These are phyloP conservation scores for Cosmopolites sordidus DNA, from an alignment of 2,888 invertebrate genomes.

Conservation along the genomic window DNA sequence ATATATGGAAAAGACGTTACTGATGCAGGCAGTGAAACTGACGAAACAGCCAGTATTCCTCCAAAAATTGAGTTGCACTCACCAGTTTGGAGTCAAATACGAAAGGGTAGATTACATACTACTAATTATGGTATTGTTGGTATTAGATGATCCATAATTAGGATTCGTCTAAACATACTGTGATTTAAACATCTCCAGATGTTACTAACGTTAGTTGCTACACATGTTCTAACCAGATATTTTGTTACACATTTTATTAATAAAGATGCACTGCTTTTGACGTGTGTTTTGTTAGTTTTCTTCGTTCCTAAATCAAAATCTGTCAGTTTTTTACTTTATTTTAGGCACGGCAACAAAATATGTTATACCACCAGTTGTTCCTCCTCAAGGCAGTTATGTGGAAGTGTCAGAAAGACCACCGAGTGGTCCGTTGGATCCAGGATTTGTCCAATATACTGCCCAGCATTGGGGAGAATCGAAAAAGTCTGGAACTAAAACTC, in stretches of 20 bases:
- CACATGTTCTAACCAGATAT: not conserved
- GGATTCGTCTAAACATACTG: too few relatives aligned
- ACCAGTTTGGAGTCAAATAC: constrained; percentile 47
- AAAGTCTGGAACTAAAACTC: constrained; percentile 50
- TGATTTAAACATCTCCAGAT: not conserved
- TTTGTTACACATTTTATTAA: not conserved
- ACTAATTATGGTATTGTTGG: constrained; percentile 21
- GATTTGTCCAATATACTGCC: constrained; percentile 69
- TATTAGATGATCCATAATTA: constrained; percentile 21
- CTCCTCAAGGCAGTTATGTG: constrained; percentile 42
- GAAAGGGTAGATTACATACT: constrained; percentile 41
- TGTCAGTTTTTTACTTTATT: constrained; percentile 2
- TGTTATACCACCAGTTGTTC: constrained; percentile 41
- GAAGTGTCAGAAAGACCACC: constrained; percentile 49
- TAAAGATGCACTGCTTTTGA: not conserved
- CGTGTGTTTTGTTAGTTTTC: not conserved
- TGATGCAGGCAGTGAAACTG: constrained; percentile 36
- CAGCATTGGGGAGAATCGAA: constrained; percentile 56
- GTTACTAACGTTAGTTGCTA: not conserved
- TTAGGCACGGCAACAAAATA: constrained; percentile 15
- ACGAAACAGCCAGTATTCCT: constrained; percentile 35
- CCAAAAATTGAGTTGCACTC: constrained; percentile 43
- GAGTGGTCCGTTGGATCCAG: constrained; percentile 68
- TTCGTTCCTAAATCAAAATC: not conserved
- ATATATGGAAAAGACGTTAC: constrained; percentile 43